Base-by-base conservation (phyloP, 2,888 invertebrate species). In the Heliconius sara region DNA sequence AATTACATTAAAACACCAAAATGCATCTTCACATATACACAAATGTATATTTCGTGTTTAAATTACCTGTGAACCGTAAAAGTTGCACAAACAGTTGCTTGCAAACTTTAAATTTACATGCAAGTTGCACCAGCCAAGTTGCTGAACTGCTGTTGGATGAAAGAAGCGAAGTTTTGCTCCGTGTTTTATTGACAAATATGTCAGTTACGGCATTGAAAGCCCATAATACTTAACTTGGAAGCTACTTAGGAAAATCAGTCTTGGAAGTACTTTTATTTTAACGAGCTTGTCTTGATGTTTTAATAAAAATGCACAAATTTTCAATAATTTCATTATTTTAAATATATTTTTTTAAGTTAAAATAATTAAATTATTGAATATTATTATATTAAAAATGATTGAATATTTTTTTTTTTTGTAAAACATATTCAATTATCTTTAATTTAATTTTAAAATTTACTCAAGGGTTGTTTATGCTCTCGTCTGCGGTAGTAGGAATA, bases 121-220 rank as follows among this genome's bases (percentile, higher is more conserved):
- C 84, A 88, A 88, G 88, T 88, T 87, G 87, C 89, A 88, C 87
- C 88, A 88, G 89, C 88, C 88, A 83, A 84, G 84, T 83, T 87
- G 39, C 82, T 84, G 86, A 90, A 90, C 88, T 89, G 87, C 86
- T 86, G 83, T 76, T 84, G 81, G 84, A 84, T 85, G 87, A 89
- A 90, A 90, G 88, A 90, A 89, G 85, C 72, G 84, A 84, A 84
- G 84, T 85, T 85, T 84, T 87, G 88, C 86, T 88, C 79, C 78
- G 79, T 79, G 73, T 79, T 86, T 85, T 85, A 84, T 83, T 86
- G 85, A 85, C 83, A 80, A 67, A 79, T 75, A 47, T 79, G 75
- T 60, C 79, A 79, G 68, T 34, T 63, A 27, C 39, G 63, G 63
- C 43, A 68, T 75, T 68, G 65, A 60, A 70, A 22, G 73, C 73